phyloP scores from a whole-genome alignment of 2,888 invertebrate species.

The Cantharis rustica region DNA sequence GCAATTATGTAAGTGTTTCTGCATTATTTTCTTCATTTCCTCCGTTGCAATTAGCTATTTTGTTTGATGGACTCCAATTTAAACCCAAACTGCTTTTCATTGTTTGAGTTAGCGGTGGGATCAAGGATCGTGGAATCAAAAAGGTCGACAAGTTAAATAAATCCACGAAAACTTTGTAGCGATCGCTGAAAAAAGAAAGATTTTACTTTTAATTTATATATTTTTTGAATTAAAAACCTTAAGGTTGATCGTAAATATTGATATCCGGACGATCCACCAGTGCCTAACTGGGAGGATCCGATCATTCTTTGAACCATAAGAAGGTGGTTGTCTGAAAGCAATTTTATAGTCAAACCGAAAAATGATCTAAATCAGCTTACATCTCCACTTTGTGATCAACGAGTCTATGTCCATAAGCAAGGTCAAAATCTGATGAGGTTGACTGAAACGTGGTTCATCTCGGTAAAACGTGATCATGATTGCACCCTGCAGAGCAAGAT shows the following conservation, averaged over 20 bases:
- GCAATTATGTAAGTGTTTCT: not conserved
- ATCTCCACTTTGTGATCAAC: slow-evolving; percentile 97
- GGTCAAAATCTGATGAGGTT: slow-evolving; percentile 93
- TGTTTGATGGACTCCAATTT: slow-evolving; percentile 4
- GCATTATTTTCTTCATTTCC: not conserved
- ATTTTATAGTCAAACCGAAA: not conserved
- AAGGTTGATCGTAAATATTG: slow-evolving; percentile 96
- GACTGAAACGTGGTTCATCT: slow-evolving; percentile 96
- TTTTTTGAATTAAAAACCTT: slow-evolving; percentile 65
- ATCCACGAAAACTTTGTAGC: slow-evolving; percentile 98
- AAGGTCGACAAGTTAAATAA: slow-evolving; percentile 97
- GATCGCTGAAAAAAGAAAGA: slow-evolving; percentile 74
- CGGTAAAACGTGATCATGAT: slow-evolving; percentile 97
- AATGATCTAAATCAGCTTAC: slow-evolving; percentile 63
- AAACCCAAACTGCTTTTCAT: slow-evolving; percentile 78
- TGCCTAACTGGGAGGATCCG: slow-evolving; percentile 93
- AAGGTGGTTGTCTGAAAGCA: slow-evolving; percentile 89
- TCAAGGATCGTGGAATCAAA: slow-evolving; percentile 86
- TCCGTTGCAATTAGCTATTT: slow-evolving; percentile 4
- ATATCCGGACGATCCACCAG: slow-evolving; percentile 98
- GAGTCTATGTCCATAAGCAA: slow-evolving; percentile 98
- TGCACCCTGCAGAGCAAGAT: slow-evolving; percentile 93
- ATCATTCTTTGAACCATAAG: slow-evolving; percentile 99
- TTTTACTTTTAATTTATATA: not conserved
- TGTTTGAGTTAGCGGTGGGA: slow-evolving; percentile 82